These are phyloP conservation scores for Enteromius treurensis DNA, from an alignment of 2,797 vertebrate genomes.

Conservation along the genomic window DNA sequence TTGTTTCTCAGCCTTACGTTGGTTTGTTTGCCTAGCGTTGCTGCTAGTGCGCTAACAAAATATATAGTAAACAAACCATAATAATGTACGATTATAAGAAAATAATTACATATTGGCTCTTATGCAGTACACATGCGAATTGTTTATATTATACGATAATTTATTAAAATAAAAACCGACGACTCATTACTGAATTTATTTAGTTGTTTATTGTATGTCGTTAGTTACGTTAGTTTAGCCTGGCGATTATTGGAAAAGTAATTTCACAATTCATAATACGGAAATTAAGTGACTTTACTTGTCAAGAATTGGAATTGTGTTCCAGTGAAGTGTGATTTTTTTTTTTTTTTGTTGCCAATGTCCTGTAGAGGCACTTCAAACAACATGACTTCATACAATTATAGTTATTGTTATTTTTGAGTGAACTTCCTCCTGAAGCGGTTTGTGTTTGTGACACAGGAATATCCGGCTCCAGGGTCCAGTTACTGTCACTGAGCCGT, in stretches of 20 bases:
- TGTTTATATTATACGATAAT: not conserved
- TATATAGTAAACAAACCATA: not conserved
- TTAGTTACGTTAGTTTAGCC: not conserved
- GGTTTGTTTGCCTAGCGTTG: not conserved
- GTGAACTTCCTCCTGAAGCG: not conserved
- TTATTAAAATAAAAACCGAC: not conserved
- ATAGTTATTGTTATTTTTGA: not conserved
- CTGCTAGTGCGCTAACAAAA: not conserved
- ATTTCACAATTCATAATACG: not conserved
- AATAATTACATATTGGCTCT: not conserved
- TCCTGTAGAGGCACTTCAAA: not conserved
- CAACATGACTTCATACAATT: not conserved
- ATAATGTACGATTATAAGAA: not conserved
- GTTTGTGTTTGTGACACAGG: constrained; percentile 66
- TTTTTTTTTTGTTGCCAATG: not conserved
- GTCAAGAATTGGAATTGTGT: not conserved
- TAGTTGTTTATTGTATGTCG: not conserved
- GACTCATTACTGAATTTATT: not conserved
- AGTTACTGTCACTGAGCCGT: constrained; percentile 77
- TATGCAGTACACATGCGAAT: not conserved
- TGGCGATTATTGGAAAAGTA: not conserved
- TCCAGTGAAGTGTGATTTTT: not conserved
- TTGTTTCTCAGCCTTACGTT: not conserved
- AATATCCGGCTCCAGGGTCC: constrained; percentile 76
- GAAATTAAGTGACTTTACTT: not conserved